Evolutionary conservation across 2,888 invertebrate species (phyloP).

Genomic region (Microctonus brassicae): DNA sequence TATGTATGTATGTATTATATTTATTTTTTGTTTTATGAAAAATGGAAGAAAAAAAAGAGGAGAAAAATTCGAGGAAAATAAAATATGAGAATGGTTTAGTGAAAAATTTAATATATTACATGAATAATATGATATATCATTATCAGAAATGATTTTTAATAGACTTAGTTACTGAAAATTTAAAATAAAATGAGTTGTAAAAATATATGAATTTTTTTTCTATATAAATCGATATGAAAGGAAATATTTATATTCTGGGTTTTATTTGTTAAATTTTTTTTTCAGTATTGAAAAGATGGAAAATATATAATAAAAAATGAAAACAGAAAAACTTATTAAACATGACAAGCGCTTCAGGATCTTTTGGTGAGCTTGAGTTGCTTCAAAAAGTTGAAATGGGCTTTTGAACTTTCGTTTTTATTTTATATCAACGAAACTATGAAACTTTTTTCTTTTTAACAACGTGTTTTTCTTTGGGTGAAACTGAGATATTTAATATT

Average conservation of each 20-base stretch:
- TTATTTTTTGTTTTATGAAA: too few species aligned
- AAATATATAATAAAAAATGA: background rate
- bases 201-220: too few species aligned
- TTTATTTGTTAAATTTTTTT: background rate
- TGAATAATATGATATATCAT: too few species aligned
- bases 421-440: conserved; percentile 1
- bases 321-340: conserved; percentile 22
- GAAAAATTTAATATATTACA: too few species aligned
- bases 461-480: too few species aligned
- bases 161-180: too few species aligned
- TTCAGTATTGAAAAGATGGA: background rate
- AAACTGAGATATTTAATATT: background rate
- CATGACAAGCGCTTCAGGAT: conserved; percentile 21
- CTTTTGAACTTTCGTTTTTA: conserved; percentile 5
- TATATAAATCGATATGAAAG: background rate
- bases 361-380: conserved; percentile 8
- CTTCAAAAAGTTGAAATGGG: conserved; percentile 28
- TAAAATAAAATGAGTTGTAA: background rate
- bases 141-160: too few species aligned
- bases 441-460: background rate
- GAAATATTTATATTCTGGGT: background rate
- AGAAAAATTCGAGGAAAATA: too few species aligned
- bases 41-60: too few species aligned
- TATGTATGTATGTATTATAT: too few species aligned
- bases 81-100: too few species aligned